phyloP scores from a whole-genome alignment of 2,113 vertebrate genomes.

The Oncorhynchus tshawytscha region DNA sequence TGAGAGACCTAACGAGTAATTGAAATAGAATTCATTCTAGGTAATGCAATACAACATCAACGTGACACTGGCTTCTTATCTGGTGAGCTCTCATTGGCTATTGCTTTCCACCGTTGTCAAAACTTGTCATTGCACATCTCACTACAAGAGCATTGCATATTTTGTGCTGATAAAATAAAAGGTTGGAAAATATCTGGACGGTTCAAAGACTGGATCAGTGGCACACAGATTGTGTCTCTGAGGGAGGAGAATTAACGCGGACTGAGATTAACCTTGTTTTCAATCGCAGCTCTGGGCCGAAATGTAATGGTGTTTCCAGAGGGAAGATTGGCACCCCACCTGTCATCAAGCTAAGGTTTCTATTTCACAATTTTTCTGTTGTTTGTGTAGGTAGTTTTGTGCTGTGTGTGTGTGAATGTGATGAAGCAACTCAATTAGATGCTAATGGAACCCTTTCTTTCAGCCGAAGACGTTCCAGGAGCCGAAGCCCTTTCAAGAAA shows the following conservation, averaged over 20 bases:
- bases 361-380: slow-evolving; percentile 53
- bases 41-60: no score
- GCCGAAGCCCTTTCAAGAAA: slow-evolving; percentile 91
- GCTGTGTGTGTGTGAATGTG: slow-evolving; percentile 3
- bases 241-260: background rate
- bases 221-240: no score
- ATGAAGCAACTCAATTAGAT: background rate
- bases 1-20: no score
- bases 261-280: slow-evolving; percentile 67
- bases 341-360: slow-evolving; percentile 90
- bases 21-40: no score
- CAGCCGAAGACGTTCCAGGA: slow-evolving; percentile 84
- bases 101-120: no score
- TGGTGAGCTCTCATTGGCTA: no score
- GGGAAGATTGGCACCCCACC: slow-evolving; percentile 90
- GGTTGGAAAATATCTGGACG: no score
- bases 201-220: no score
- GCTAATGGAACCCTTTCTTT: slow-evolving; percentile 23
- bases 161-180: no score
- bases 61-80: no score
- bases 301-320: slow-evolving; percentile 90
- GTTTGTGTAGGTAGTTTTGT: slow-evolving; percentile 47
- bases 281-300: slow-evolving; percentile 86
- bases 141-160: no score
- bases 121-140: no score